Evolutionary conservation across 2,888 invertebrate genomes (phyloP), one percentile per base, ranked within the genome.

Genomic region (Epiperipatus broadwayi): DNA sequence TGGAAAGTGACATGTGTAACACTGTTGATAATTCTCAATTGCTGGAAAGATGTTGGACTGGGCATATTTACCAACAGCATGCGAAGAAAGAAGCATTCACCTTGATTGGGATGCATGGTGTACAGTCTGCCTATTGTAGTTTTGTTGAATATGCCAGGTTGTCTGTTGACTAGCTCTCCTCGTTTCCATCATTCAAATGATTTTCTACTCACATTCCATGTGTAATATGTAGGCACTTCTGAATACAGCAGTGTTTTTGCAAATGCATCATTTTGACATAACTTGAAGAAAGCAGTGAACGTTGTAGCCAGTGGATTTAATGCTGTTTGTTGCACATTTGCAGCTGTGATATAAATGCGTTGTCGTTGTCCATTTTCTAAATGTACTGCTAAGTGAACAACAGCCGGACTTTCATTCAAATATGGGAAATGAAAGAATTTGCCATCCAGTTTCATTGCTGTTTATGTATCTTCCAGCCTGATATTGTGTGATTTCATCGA

Each of bases 361-460:
- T 51, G 50, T 21, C 49, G 43, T 41, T 51, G 50, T 28, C 49
- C 47, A 44, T 50, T 53, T 48, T 51, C 49, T 39, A 53, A 43
- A 40, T 53, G 49, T 1, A 52, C 46, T 36, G 44, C 45, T 30
- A 53, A 44, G 44, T 54, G 50, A 22, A 44, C 35, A 39, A 54
- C 50, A n/a, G n/a, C n/a, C n/a, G n/a, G n/a, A n/a, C n/a, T n/a
- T n/a, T n/a, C 48, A 35, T 37, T 53, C 49, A 47, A 54, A 54
- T 32, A 57, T 41, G 37, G 48, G 37, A 50, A 46, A 48, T 20
- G 47, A 46, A 36, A 52, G 49, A 16, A 57, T 45, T 20, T 53
- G 39, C 55, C 56, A 59, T n/a, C 45, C 43, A 4, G 54, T 55
- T 47, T 59, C 56, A 37, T 47, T 51, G n/a, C 49, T 47, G 35